Conservation (phyloP, 1,140 invertebrate genomes). For the Diorhabda sublineata region DNA sequence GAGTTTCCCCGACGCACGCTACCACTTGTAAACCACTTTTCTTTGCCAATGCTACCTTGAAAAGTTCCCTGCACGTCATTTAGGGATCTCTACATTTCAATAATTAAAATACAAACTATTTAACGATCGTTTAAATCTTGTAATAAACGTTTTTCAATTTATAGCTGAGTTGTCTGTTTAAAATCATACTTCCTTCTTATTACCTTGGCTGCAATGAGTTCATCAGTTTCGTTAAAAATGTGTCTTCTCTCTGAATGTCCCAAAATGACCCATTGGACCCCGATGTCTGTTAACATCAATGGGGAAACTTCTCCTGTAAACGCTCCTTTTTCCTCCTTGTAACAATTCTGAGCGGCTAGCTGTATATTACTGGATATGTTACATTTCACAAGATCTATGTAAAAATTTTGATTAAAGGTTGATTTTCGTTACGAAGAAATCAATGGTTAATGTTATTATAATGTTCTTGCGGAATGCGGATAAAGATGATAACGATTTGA, state of each 20-base stretch:
- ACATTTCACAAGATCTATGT: constrained; percentile 66
- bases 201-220: constrained; percentile 87
- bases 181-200: background rate
- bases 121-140: too few relatives aligned
- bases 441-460: too few relatives aligned
- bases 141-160: too few relatives aligned
- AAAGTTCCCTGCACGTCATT: too few relatives aligned
- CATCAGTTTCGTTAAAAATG: constrained; percentile 90
- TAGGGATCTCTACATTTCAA: too few relatives aligned
- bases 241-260: constrained; percentile 97
- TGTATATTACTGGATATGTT: constrained; percentile 69
- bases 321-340: constrained; percentile 91
- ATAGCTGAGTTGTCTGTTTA: too few relatives aligned
- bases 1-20: constrained; percentile 95
- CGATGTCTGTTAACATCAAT: constrained; percentile 91
- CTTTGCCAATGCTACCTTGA: constrained; percentile 42
- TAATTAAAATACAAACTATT: too few relatives aligned
- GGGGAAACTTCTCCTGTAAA: constrained; percentile 82
- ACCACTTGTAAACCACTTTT: constrained; percentile 86
- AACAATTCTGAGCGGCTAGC: constrained; percentile 92
- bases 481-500: too few relatives aligned
- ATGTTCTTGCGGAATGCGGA: too few relatives aligned
- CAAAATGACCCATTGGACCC: constrained; percentile 91
- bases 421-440: too few relatives aligned
- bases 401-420: background rate